Conservation (phyloP, 2,888 invertebrate genomes). For the Temnothorax ravouxi region DNA sequence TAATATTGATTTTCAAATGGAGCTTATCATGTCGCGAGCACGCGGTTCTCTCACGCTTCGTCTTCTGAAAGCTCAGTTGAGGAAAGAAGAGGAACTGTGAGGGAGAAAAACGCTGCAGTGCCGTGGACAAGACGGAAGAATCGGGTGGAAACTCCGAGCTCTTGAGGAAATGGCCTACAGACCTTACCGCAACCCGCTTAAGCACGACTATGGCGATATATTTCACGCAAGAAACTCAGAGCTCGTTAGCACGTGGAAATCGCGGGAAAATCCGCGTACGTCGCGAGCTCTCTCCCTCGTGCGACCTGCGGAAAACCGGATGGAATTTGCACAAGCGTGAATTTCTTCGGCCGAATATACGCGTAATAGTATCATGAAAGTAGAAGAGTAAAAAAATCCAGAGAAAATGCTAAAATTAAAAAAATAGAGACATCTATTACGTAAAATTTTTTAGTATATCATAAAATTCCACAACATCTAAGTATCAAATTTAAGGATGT, state of each 20-base stretch:
- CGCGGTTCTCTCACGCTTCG: conserved; percentile 1
- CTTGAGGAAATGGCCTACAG: conserved; percentile 77
- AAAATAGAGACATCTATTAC: not conserved
- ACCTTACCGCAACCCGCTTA: conserved; percentile 78
- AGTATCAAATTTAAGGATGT: conserved; percentile 8
- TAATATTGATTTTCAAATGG: conserved; percentile 1
- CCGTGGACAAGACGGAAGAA: conserved; percentile 42
- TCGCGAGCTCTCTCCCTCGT: conserved; percentile 26
- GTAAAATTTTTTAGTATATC: not conserved
- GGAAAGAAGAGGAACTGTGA: conserved; percentile 30
- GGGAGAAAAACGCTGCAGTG: not conserved
- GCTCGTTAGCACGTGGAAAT: conserved; percentile 76
- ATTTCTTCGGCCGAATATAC: conserved; percentile 9
- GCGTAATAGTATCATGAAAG: conserved; percentile 1
- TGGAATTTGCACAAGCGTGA: conserved; percentile 34
- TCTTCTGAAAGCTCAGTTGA: conserved; percentile 6
- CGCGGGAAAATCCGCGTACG: conserved; percentile 55
- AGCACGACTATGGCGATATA: conserved; percentile 69
- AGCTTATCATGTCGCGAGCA: conserved; percentile 20
- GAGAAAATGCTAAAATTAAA: not conserved
- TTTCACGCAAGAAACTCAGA: conserved; percentile 72
- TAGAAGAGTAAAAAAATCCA: not conserved
- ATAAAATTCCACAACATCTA: not conserved
- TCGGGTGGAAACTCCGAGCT: conserved; percentile 60
- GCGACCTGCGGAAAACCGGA: conserved; percentile 29